These are phyloP conservation scores for Hololepta plana DNA, from an alignment of 2,888 invertebrate species.

Conservation along the genomic window DNA sequence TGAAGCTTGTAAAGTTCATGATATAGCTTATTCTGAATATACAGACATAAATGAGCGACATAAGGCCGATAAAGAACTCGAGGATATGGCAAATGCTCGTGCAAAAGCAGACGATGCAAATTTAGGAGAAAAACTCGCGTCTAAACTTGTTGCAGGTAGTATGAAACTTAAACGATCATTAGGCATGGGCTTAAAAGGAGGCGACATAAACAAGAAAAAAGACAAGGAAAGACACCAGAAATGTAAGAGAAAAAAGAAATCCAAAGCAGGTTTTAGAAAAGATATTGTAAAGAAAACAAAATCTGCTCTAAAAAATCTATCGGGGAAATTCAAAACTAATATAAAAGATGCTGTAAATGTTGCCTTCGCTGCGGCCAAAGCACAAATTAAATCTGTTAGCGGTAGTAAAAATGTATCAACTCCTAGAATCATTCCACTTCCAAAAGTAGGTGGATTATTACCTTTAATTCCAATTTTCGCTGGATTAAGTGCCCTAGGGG, in stretches of 20 bases:
- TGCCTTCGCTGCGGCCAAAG: conserved; percentile 6
- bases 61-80: too few species aligned
- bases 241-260: not conserved
- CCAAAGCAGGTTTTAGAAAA: not conserved
- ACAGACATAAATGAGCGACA: too few species aligned
- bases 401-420: conserved; percentile 5
- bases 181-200: conserved; percentile 4
- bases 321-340: too few species aligned
- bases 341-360: conserved; percentile 4
- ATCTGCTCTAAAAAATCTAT: not conserved
- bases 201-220: too few species aligned
- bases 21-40: too few species aligned
- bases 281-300: conserved; percentile 1
- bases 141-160: conserved; percentile 2
- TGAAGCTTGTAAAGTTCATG: too few species aligned
- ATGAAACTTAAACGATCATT: conserved; percentile 5
- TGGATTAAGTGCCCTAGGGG: conserved; percentile 12
- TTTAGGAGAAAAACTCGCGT: conserved; percentile 3
- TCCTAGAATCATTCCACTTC: conserved; percentile 7
- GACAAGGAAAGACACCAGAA: conserved; percentile 2
- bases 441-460: conserved; percentile 13
- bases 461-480: conserved; percentile 15
- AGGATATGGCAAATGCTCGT: too few species aligned
- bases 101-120: too few species aligned
- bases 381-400: conserved; percentile 6